phyloP scores from a whole-genome alignment of 2,888 invertebrate genomes.

The Pocota personata region DNA sequence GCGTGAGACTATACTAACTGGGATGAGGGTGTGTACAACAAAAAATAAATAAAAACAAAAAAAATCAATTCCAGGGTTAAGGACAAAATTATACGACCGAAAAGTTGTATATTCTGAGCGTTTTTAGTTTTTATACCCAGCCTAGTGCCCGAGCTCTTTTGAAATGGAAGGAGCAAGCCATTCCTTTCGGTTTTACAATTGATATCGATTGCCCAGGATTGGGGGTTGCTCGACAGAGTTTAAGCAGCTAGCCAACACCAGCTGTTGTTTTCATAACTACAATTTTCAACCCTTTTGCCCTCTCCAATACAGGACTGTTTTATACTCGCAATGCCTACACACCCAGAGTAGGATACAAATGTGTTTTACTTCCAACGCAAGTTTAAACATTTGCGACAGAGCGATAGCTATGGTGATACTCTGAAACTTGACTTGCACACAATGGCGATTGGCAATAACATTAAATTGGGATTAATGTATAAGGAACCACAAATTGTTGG shows the following conservation, averaged over 20 bases:
- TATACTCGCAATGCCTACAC: background rate
- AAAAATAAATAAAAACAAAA: background rate
- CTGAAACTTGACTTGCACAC: conserved; percentile 24
- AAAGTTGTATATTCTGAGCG: conserved; percentile 3
- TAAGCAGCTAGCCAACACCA: background rate
- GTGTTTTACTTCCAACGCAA: background rate
- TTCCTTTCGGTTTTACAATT: conserved; percentile 22
- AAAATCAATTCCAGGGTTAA: conserved; percentile 35
- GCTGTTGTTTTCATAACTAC: conserved; percentile 39
- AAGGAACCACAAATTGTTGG: conserved; percentile 31
- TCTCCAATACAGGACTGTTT: background rate
- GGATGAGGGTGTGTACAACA: background rate
- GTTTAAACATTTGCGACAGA: background rate
- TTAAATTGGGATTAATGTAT: conserved; percentile 39
- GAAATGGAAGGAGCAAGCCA: too few species aligned
- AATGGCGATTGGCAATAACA: conserved; percentile 39
- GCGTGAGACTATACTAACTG: background rate
- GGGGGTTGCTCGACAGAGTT: background rate
- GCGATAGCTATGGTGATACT: background rate
- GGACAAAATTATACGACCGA: conserved; percentile 28
- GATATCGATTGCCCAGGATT: conserved; percentile 24
- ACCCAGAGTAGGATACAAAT: background rate
- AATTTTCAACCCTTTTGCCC: conserved; percentile 26
- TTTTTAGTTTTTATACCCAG: background rate
- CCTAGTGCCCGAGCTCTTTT: background rate